Base-by-base conservation (phyloP, 2,888 invertebrate species). In the Helicoverpa assulta region DNA sequence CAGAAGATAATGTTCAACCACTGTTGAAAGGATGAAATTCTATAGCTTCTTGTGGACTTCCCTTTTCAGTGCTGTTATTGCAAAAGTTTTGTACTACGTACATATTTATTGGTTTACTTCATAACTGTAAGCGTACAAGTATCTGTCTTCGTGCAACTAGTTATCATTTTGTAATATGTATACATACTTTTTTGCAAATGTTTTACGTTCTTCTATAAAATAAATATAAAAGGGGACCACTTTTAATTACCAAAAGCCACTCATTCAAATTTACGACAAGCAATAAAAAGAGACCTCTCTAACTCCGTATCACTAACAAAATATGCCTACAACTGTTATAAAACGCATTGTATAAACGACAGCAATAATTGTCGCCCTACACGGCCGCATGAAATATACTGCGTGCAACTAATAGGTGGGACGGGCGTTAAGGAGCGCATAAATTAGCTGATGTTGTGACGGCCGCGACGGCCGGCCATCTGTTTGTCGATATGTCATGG, bases 401-500 rank as follows among this genome's bases (percentile, higher is more conserved):
- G 93, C 89, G 93, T 94, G 94, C 93, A 92, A 91, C 94, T 95
- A 95, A 95, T 94, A 95, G 95, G 94, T 92, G 93, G 93, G 93
- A 90, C 93, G 93, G 91, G 94, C 92, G 95, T 94, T 94, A 95
- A 94, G 95, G 90, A 92, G 93, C 88, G 90, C 93, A 95, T 96
- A 96, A 95, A 96, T 95, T 94, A 95, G 92, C 86, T 86, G 90
- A 89, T 94, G 95, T 94, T 95, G 93, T 95, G 95, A 95, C 95
- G 94, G 80, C 89, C 89, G 87, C 89, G 86, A 85, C 91, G 87
- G 88, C 84, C 83, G 88, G 86, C 93, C 95, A 95, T 95, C 95
- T 96, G 95, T 95, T 94, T 94, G 91, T 94, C 94, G 94, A 94
- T 95, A 94, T 94, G 94, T 96, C 95, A 94, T 87, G 85, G 86